phyloP scores from a whole-genome alignment of 2,888 invertebrate genomes.

The Augiades crinisus region DNA sequence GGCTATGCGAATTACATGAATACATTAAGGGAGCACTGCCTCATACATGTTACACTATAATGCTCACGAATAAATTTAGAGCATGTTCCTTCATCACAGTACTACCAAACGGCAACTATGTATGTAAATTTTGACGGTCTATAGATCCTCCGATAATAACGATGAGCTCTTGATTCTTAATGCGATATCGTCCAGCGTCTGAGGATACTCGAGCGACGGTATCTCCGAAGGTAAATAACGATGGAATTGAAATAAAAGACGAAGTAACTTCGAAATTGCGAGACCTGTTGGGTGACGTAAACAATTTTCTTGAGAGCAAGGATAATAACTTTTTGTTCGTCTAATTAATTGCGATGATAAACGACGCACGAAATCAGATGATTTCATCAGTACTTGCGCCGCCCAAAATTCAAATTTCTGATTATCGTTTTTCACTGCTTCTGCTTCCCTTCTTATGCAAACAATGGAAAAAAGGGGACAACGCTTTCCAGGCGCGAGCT shows the following conservation, averaged over 20 bases:
- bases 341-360: slow-evolving; percentile 74
- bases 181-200: slow-evolving; percentile 36
- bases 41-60: slow-evolving; percentile 76
- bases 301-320: slow-evolving; percentile 32
- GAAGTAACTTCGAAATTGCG: slow-evolving; percentile 46
- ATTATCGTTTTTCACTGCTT: slow-evolving; percentile 71
- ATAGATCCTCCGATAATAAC: slow-evolving; percentile 54
- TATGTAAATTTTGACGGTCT: slow-evolving; percentile 62
- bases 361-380: slow-evolving; percentile 72
- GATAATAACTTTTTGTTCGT: slow-evolving; percentile 64
- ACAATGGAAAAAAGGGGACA: slow-evolving; percentile 76
- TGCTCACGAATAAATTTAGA: slow-evolving; percentile 79
- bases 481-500: slow-evolving; percentile 67
- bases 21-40: slow-evolving; percentile 77
- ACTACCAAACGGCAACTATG: slow-evolving; percentile 61
- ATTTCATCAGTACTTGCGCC: slow-evolving; percentile 67
- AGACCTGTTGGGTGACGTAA: slow-evolving; percentile 35
- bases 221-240: slow-evolving; percentile 36
- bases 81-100: slow-evolving; percentile 70
- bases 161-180: slow-evolving; percentile 35
- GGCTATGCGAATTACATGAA: slow-evolving; percentile 81
- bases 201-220: slow-evolving; percentile 35
- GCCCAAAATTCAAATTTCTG: slow-evolving; percentile 75
- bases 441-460: slow-evolving; percentile 71
- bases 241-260: slow-evolving; percentile 36